A percentile compares a stretch with the other conserved stretches of the same genome.
These are phyloP conservation scores for Chrysaora quinquecirrha DNA, from an alignment of 30 jellyfish, hydroid and myxozoan species.

Conservation along the genomic window DNA sequence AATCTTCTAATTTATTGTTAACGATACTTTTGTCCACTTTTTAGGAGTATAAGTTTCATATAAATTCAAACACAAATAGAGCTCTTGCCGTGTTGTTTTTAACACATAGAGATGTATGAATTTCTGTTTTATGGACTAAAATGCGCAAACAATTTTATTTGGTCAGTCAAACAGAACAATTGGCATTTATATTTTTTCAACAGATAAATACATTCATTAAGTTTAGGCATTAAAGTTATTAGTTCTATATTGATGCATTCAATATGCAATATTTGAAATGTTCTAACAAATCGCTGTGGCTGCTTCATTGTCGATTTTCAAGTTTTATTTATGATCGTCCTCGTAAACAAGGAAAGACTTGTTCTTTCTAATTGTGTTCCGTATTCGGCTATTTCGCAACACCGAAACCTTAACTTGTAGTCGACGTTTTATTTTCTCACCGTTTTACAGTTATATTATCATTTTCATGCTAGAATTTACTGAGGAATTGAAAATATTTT, in stretches of 20 bases:
- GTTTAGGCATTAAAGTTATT: background rate
- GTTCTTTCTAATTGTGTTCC: constrained; percentile 1
- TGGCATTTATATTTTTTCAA: constrained; percentile 28
- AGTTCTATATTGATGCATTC: background rate
- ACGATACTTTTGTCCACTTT: background rate
- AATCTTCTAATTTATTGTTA: background rate
- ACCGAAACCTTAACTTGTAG: no score
- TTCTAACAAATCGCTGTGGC: background rate
- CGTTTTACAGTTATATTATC: no score
- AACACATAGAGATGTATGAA: background rate
- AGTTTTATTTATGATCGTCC: background rate
- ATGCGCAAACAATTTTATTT: constrained; percentile 68
- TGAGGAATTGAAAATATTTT: no score
- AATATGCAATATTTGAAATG: background rate
- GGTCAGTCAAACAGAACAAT: constrained; percentile 53
- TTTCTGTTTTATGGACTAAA: constrained; percentile 7
- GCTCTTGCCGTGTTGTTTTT: background rate
- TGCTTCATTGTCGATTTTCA: background rate
- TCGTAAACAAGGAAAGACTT: constrained; percentile 7
- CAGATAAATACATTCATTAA: constrained; percentile 24
- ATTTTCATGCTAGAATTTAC: no score
- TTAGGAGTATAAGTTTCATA: background rate
- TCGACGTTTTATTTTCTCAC: no score
- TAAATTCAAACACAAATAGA: background rate
- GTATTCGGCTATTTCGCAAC: background rate